Evolutionary conservation across 2,888 invertebrate species (phyloP), one percentile per base, ranked within the genome.

Genomic region (Masnerella sp.): DNA sequence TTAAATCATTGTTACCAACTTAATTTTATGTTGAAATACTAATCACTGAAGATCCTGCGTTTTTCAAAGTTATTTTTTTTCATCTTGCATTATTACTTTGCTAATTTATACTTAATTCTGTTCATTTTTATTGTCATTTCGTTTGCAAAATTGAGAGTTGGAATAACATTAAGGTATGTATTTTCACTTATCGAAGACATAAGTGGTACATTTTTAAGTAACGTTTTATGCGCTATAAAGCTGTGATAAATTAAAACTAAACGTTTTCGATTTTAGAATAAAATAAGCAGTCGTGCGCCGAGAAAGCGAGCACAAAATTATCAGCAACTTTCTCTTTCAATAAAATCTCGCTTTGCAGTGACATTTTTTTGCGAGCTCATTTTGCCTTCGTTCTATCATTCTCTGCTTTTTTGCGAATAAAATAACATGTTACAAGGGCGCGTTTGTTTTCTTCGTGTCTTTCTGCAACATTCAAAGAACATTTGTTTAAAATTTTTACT

Each of bases 311-410:
- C 52, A 69, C 52, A 18, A 69, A 69, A 69, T 61, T 54, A 58
- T 52, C 68, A 42, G 12, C 49, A 18, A 61, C 61, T 69, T 69
- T 69, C 69, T 69, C 69, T 61, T 69, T 69, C 54, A 61, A 47
- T 69, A 69, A 69, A 61, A 54, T 61, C 54, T 45, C 40, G 61
- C 69, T 61, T 47, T 40, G 40, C 52, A 59, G 54, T 69, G 69
- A 69, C 61, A 61, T 61, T 69, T 61, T 68, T 69, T 68, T 67
- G 42, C 58, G 22, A 65, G 20, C 5, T 20, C 18, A 30, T 25
- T 20, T 38, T 36, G 22, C 52, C 45, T 43, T 18, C 32, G 7
- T 32, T 32, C 32, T 32, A 11, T 30, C n/a, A 11, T 32, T 11
- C 9, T n/a, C 28, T n/a, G n/a, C 28, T 28, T 7, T 28, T 28